These are phyloP conservation scores for Zosterops pallidus DNA, from an alignment of 2,113 vertebrate species.

Conservation along the genomic window DNA sequence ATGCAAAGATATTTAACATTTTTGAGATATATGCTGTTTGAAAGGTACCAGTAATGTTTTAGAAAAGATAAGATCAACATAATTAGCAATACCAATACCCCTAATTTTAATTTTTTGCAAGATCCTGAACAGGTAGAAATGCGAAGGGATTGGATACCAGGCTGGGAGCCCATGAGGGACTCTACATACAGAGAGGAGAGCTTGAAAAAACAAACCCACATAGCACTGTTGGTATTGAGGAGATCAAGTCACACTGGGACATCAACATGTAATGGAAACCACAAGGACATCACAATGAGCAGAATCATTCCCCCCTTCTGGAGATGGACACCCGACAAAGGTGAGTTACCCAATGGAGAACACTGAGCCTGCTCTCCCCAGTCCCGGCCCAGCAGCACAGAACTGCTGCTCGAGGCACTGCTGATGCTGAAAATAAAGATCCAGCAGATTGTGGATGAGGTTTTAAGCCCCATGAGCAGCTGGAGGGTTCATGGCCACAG, in stretches of 20 bases:
- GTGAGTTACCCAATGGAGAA: rapidly evolving
- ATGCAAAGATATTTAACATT: neutral
- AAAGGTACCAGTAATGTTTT: neutral
- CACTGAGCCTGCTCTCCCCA: rapidly evolving
- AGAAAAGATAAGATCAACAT: neutral
- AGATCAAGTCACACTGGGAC: neutral
- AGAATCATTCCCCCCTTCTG: neutral
- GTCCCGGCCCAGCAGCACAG: neutral
- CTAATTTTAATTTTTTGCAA: neutral
- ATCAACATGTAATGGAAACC: neutral
- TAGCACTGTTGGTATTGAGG: neutral
- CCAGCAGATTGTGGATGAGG: neutral
- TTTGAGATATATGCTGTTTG: neutral
- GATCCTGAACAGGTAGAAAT: neutral
- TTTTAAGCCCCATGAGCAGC: neutral
- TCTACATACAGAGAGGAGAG: neutral
- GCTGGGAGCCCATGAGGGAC: neutral
- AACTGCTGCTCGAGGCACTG: neutral
- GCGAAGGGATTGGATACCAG: neutral
- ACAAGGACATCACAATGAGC: neutral
- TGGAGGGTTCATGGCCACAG: neutral
- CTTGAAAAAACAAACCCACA: neutral
- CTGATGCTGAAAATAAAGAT: neutral
- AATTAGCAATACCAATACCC: neutral
- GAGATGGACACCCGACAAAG: neutral